phyloP scores from a whole-genome alignment of 2,888 invertebrate genomes.

The Andricus quercusramuli region DNA sequence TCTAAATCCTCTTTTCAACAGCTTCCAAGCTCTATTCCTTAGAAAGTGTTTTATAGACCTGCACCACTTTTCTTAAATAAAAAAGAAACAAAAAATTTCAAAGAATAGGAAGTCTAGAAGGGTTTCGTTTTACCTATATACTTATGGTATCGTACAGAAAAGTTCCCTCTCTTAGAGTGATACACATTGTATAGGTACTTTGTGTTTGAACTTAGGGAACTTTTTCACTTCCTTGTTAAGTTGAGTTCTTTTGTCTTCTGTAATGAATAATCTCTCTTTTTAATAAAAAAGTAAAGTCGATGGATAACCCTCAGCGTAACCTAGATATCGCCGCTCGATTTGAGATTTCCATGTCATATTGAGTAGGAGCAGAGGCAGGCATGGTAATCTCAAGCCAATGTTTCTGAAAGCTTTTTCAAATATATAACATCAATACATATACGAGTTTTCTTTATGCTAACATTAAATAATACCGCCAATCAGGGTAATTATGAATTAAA shows the following conservation, averaged over 20 bases:
- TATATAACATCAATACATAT: too few relatives aligned
- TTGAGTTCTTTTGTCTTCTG: not conserved
- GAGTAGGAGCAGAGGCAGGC: too few relatives aligned
- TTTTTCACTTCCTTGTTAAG: not conserved
- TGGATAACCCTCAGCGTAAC: too few relatives aligned
- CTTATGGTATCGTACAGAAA: too few relatives aligned
- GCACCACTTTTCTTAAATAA: conserved; percentile 27
- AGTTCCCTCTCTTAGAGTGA: not conserved
- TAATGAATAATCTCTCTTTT: not conserved
- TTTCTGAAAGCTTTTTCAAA: too few relatives aligned
- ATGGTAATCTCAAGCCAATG: too few relatives aligned
- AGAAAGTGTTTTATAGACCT: conserved; percentile 33
- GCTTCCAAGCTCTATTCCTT: conserved; percentile 15
- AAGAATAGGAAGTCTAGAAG: conserved; percentile 1
- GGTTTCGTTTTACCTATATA: conserved; percentile 14
- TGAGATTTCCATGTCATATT: too few relatives aligned
- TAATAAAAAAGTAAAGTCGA: too few relatives aligned
- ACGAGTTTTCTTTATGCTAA: too few relatives aligned
- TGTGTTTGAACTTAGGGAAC: conserved; percentile 2
- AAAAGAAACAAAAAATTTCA: conserved; percentile 3
- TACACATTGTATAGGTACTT: not conserved
- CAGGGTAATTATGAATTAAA: too few relatives aligned
- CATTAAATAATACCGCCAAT: too few relatives aligned
- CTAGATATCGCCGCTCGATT: too few relatives aligned
- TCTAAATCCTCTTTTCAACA: conserved; percentile 37